These are phyloP conservation scores for Periparus ater DNA, from an alignment of 2,797 vertebrate genomes.

Conservation along the genomic window DNA sequence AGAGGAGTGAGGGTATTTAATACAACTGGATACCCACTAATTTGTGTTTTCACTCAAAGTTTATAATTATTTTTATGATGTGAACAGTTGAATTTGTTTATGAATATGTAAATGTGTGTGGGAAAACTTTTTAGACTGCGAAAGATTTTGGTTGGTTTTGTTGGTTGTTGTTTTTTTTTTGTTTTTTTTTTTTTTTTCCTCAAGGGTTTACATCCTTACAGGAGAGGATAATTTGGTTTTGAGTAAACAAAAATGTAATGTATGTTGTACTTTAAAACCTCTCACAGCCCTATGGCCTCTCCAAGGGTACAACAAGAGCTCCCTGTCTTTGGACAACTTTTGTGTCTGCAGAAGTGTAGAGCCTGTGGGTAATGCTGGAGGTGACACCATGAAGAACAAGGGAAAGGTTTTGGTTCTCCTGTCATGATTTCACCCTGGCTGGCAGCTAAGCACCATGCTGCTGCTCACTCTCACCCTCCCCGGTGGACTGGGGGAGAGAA, in stretches of 20 bases:
- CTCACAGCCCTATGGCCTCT: background rate
- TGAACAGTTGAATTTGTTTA: background rate
- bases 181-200: no score
- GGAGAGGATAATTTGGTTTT: background rate
- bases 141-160: background rate
- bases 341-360: background rate
- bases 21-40: background rate
- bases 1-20: background rate
- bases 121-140: background rate
- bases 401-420: background rate
- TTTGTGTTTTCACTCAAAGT: background rate
- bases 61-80: background rate
- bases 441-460: background rate
- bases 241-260: background rate
- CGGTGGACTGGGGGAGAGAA: background rate
- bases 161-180: background rate
- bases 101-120: background rate
- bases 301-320: fast-evolving
- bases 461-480: fast-evolving
- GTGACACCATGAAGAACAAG: background rate
- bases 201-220: background rate
- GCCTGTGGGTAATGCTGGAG: background rate
- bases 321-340: background rate
- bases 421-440: background rate
- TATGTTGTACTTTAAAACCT: background rate